These are phyloP conservation scores for Pasiphila rectangulata DNA, from an alignment of 2,888 invertebrate genomes.

Conservation along the genomic window DNA sequence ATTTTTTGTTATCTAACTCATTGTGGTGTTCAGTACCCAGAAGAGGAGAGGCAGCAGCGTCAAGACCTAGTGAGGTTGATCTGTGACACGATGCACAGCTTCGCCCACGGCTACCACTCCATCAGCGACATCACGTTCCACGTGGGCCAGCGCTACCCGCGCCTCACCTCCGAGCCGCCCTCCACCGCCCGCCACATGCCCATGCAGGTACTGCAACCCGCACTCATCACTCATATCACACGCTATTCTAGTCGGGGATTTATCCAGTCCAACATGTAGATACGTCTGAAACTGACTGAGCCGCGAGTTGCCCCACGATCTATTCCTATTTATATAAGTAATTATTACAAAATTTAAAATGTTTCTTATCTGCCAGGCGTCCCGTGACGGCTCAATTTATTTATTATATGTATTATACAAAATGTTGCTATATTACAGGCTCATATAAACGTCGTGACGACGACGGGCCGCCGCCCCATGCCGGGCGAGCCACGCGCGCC, in stretches of 20 bases:
- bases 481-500: conserved; percentile 15
- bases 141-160: conserved; percentile 45
- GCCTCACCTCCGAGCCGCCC: conserved; percentile 49
- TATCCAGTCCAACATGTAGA: no score
- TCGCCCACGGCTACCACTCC: conserved; percentile 94
- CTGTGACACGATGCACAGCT: conserved; percentile 89
- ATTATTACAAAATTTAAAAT: no score
- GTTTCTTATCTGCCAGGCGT: no score
- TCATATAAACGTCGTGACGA: conserved; percentile 57
- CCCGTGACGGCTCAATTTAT: neutral
- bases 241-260: no score
- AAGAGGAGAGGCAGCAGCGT: conserved; percentile 67
- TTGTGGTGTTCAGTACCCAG: conserved; percentile 38
- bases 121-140: conserved; percentile 88
- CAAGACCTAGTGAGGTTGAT: conserved; percentile 87
- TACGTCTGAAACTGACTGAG: no score
- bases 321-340: no score
- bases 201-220: conserved; percentile 54
- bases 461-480: conserved; percentile 37
- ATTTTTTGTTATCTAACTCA: no score
- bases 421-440: conserved; percentile 38
- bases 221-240: no score
- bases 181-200: conserved; percentile 44
- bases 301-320: no score
- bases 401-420: neutral